Base-by-base conservation (phyloP, 2,888 invertebrate species). In the Dasypolia templi region DNA sequence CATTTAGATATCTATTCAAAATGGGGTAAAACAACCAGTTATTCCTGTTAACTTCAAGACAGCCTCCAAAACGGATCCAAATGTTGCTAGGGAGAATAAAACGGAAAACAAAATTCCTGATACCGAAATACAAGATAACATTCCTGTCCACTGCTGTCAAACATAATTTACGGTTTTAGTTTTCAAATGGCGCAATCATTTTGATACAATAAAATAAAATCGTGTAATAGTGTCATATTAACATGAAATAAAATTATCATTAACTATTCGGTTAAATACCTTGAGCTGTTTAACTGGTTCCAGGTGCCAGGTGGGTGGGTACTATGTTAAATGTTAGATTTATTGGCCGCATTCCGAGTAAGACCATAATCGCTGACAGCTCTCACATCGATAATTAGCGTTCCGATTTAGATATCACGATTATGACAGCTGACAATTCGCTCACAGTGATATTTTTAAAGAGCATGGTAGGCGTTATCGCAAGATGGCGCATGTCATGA, bases 181-280 rank as follows among this genome's bases (percentile, higher is more conserved):
- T 32, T 46, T 14, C 7, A 1, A 55, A 44, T 56, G 1, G 61
- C 51, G 53, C 17, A 39, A 39, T 61, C 69, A 62, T 74, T 61
- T 44, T 11, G 14, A 5, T 14, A 1, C 26, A 26, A 32, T 63
- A 63, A 67, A 81, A 70, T 62, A 58, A 58, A 29, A 58, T 59
- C 29, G 22, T 49, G 55, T 26, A 58, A 49, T 49, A 44, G 49
- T 80, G 51, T 65, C 56, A 32, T 56, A 58, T 59, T 74, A 69
- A 46, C 65, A 74, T 79, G 46, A 69, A 67, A 79, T 81, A 81
- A 75, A 81, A 79, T 76, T 58, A 63, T 6, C 70, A 55, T 81
- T 22, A 19, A 32, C 42, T 56, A 69, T 61, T 75, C n/a, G 77
- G 76, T 59, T 71, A 76, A 81, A 46, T 58, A 64, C 70, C 82